phyloP scores from a whole-genome alignment of 2,797 vertebrate species.

The Megaceryle alcyon region DNA sequence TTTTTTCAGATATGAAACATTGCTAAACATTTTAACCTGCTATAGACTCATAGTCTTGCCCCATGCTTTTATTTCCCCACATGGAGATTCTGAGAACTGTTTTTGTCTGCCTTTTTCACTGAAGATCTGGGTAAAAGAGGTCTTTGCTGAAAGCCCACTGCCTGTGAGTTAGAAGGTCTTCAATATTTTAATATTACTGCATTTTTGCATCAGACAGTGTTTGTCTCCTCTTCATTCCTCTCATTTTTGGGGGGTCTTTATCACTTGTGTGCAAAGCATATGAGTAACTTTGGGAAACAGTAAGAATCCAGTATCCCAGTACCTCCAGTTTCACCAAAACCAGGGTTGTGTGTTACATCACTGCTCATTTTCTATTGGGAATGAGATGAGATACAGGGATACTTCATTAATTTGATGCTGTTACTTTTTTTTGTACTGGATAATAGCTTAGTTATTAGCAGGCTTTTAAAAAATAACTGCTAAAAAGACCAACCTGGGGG shows the following conservation, averaged over 20 bases:
- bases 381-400: background rate
- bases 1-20: background rate
- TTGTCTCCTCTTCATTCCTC: background rate
- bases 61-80: background rate
- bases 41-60: background rate
- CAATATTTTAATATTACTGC: background rate
- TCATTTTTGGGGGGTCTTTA: background rate
- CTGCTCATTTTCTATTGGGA: background rate
- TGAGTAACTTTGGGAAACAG: background rate
- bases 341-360: background rate
- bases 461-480: constrained; percentile 20
- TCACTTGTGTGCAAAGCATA: background rate
- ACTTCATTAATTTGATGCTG: background rate
- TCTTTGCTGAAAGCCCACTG: background rate
- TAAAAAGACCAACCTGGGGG: background rate
- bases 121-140: background rate
- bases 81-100: background rate
- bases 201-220: background rate
- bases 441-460: background rate
- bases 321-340: background rate
- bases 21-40: background rate
- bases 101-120: background rate
- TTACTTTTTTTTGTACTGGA: background rate
- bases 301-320: background rate
- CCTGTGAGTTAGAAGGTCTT: background rate